Conservation (phyloP, 2,888 invertebrate genomes). For the Polyommatus icarus region DNA sequence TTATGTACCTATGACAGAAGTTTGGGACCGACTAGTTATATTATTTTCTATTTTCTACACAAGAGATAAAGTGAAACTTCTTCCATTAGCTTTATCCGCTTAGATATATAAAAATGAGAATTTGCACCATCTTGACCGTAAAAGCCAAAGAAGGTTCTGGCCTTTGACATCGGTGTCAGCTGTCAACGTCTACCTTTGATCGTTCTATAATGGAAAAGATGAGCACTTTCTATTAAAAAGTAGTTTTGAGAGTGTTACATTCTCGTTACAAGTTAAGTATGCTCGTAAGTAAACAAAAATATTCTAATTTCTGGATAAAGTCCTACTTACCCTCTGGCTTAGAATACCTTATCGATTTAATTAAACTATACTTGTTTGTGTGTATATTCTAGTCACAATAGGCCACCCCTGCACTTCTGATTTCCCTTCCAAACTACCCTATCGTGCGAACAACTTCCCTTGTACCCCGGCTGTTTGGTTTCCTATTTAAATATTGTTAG, state of each 20-base stretch:
- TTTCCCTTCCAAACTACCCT: constrained; percentile 5
- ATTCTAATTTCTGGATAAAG: neutral
- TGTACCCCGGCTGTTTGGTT: neutral
- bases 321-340: neutral
- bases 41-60: no score
- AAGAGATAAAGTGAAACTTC: neutral
- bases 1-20: no score
- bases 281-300: neutral
- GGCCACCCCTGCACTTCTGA: constrained; percentile 27
- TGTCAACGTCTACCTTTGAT: neutral
- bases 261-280: neutral
- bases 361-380: neutral
- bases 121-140: neutral
- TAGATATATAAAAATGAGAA: neutral
- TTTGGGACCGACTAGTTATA: no score
- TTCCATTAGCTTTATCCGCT: neutral
- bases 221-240: neutral
- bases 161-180: neutral
- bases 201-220: neutral
- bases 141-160: neutral
- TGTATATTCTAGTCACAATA: neutral
- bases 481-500: constrained; percentile 19
- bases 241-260: neutral
- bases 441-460: constrained; percentile 22
- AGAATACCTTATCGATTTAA: neutral